A percentile compares a stretch with the other conserved stretches of the same genome.
Evolutionary conservation across 2,888 invertebrate genomes (phyloP).

Genomic region (Prosapia bicincta): DNA sequence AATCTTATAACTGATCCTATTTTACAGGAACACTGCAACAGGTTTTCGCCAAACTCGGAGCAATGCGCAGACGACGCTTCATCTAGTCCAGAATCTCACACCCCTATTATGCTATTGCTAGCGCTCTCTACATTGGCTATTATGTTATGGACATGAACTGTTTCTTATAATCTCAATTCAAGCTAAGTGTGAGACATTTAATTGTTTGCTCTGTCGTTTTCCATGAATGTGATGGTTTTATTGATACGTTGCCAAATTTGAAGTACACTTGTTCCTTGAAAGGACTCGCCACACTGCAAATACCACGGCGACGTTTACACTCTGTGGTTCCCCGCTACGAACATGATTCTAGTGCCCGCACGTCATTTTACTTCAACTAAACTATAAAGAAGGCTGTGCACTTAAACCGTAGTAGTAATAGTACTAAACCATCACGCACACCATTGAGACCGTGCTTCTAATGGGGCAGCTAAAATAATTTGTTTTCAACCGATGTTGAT

Average conservation of each 20-base stretch:
- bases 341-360: neutral
- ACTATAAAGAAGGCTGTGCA: neutral
- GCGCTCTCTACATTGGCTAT: neutral
- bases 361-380: neutral
- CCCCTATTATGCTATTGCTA: neutral
- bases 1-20: too few species aligned
- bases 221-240: neutral
- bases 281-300: too few species aligned
- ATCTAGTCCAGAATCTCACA: neutral
- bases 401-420: neutral
- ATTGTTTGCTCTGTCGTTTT: neutral
- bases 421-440: too few species aligned
- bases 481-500: too few species aligned
- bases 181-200: neutral
- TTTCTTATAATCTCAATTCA: neutral
- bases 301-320: neutral
- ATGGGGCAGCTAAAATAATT: too few species aligned
- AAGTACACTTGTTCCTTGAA: neutral
- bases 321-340: neutral
- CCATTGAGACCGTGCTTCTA: too few species aligned
- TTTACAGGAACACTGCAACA: conserved; percentile 24
- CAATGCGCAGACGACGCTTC: conserved; percentile 10
- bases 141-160: neutral
- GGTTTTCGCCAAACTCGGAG: conserved; percentile 10
- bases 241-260: neutral